Conservation (phyloP, 2,113 vertebrate genomes). For the Acrocephalus kingi region DNA sequence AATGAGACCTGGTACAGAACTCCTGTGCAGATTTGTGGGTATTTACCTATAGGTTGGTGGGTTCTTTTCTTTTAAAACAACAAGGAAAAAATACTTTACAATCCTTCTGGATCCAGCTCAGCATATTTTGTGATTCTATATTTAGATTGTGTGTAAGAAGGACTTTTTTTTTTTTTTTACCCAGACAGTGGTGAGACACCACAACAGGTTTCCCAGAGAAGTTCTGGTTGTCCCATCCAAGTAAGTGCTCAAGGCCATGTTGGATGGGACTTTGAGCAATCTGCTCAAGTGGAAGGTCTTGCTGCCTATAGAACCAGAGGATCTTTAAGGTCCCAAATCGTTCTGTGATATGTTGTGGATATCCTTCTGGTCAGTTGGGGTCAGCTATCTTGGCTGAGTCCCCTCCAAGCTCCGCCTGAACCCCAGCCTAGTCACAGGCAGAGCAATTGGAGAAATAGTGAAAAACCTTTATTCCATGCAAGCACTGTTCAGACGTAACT, state of each 20-base stretch:
- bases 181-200: fast-evolving
- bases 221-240: neutral
- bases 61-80: neutral
- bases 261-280: neutral
- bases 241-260: neutral
- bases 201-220: neutral
- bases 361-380: neutral
- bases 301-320: neutral
- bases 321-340: neutral
- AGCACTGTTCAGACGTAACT: neutral
- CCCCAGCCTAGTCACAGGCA: too few relatives aligned
- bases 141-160: neutral
- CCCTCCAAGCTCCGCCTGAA: neutral
- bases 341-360: neutral
- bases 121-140: neutral
- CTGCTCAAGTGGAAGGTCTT: neutral
- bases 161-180: neutral
- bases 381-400: neutral
- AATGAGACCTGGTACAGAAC: neutral
- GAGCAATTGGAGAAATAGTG: neutral
- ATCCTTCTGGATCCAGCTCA: neutral
- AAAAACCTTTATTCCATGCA: neutral
- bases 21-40: neutral
- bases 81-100: neutral
- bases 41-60: neutral